phyloP scores from a whole-genome alignment of 2,797 vertebrate genomes.

The Pelodytes ibericus region DNA sequence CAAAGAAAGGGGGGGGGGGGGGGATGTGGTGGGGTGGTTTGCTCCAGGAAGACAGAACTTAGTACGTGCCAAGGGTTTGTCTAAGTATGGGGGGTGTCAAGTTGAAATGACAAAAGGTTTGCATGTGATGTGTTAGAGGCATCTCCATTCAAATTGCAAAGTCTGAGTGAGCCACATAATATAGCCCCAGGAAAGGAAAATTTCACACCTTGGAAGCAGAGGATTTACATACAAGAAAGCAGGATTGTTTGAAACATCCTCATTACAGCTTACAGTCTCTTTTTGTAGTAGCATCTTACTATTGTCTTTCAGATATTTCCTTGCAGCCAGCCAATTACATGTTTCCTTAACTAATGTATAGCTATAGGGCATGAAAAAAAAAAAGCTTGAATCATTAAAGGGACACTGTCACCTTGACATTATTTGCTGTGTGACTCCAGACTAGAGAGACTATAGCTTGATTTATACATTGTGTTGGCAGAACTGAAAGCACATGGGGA shows the following conservation, averaged over 20 bases:
- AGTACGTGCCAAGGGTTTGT: conserved; percentile 44
- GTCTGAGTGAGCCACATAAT: conserved; percentile 11
- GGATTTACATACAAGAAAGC: conserved; percentile 10
- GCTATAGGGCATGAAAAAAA: background rate
- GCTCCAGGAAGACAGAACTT: conserved; percentile 10
- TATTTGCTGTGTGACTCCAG: no score
- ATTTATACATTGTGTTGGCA: no score
- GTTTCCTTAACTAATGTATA: background rate
- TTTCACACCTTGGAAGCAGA: conserved; percentile 31
- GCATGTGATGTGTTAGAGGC: conserved; percentile 33
- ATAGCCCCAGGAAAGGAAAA: background rate
- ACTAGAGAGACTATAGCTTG: no score
- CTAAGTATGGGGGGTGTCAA: conserved; percentile 45
- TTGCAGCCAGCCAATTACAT: background rate
- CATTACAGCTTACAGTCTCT: background rate
- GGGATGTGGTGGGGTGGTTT: conserved; percentile 4
- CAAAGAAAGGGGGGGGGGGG: background rate
- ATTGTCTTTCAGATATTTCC: background rate
- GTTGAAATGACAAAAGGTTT: conserved; percentile 42
- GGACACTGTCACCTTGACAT: no score
- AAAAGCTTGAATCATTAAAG: no score
- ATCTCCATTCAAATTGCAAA: conserved; percentile 11
- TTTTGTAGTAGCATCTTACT: conserved; percentile 2
- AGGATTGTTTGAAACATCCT: background rate
- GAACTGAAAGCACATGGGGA: no score